Percentiles rank a stretch among this genome's conserved stretches.
Evolutionary conservation across 2,797 vertebrate genomes (phyloP).

Genomic region (Phrynocephalus forsythii): DNA sequence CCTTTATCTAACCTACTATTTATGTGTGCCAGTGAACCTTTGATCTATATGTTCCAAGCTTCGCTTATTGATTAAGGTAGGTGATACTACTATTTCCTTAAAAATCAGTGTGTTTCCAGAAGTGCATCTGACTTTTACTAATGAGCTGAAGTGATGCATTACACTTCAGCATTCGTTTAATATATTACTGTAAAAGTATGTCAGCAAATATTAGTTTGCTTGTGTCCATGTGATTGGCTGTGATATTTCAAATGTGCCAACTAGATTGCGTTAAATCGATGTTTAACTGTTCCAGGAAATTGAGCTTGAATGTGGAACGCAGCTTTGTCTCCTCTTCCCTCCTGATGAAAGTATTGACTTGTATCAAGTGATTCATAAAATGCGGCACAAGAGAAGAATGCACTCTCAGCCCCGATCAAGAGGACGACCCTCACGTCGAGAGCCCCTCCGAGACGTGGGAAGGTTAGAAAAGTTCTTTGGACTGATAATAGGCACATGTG

Average conservation of each 20-base stretch:
- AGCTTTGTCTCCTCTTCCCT: slow-evolving; percentile 96
- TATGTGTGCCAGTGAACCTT: slow-evolving; percentile 2
- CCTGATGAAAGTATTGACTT: slow-evolving; percentile 97
- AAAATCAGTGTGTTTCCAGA: slow-evolving; percentile 55
- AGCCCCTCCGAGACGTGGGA: slow-evolving; percentile 94
- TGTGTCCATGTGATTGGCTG: slow-evolving; percentile 31
- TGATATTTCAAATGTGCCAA: slow-evolving; percentile 43
- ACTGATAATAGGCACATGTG: slow-evolving; percentile 90
- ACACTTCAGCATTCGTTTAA: background rate
- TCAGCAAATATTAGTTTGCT: background rate
- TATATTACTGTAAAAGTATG: background rate
- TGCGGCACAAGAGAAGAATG: slow-evolving; percentile 96
- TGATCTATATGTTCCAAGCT: slow-evolving; percentile 10
- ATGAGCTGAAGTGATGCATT: slow-evolving; percentile 49
- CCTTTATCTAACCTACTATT: slow-evolving; percentile 10
- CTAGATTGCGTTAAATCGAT: slow-evolving; percentile 67
- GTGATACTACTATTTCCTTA: slow-evolving; percentile 40
- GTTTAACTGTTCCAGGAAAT: slow-evolving; percentile 91
- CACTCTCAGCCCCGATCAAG: slow-evolving; percentile 93
- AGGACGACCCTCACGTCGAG: slow-evolving; percentile 93
- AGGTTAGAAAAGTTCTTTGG: slow-evolving; percentile 99
- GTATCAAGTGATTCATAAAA: slow-evolving; percentile 95
- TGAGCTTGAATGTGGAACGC: slow-evolving; percentile 91
- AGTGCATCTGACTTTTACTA: slow-evolving; percentile 51
- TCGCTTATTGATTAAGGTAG: slow-evolving; percentile 6